A percentile compares a stretch with the other conserved stretches of the same genome.
Conservation (phyloP, 2,113 vertebrate genomes). For the Trichomycterus rosablanca region DNA sequence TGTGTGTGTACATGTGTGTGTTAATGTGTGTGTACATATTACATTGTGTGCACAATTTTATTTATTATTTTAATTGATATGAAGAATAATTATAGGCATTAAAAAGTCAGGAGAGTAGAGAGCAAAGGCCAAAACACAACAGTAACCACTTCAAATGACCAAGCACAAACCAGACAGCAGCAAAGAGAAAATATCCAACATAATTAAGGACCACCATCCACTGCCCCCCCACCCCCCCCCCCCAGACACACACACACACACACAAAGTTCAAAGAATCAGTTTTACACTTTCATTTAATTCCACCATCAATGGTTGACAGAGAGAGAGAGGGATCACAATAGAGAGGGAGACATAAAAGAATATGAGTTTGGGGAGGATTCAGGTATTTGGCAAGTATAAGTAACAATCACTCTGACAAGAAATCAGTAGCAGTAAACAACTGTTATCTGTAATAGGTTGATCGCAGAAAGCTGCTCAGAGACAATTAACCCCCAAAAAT, state of each 20-base stretch:
- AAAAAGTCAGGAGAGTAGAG: conserved; percentile 27
- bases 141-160: conserved; percentile 34
- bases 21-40: conserved; percentile 22
- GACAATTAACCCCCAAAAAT: too few relatives aligned
- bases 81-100: conserved; percentile 22
- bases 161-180: conserved; percentile 43
- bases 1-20: conserved; percentile 10
- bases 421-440: conserved; percentile 54
- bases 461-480: too few relatives aligned
- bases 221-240: conserved; percentile 4
- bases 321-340: conserved; percentile 27
- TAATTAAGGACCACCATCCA: conserved; percentile 30
- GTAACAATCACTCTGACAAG: conserved; percentile 62
- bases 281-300: conserved; percentile 24
- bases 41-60: conserved; percentile 38
- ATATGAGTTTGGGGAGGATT: conserved; percentile 47
- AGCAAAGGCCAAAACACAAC: conserved; percentile 51
- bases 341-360: conserved; percentile 10
- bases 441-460: too few relatives aligned
- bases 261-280: neutral
- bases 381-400: conserved; percentile 54
- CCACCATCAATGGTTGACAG: conserved; percentile 5
- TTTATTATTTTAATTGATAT: conserved; percentile 26
- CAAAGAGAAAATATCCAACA: conserved; percentile 38
- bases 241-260: conserved; percentile 17